These are phyloP conservation scores for Percopsis omiscomaycus DNA, from an alignment of 2,797 vertebrate genomes.

Conservation along the genomic window DNA sequence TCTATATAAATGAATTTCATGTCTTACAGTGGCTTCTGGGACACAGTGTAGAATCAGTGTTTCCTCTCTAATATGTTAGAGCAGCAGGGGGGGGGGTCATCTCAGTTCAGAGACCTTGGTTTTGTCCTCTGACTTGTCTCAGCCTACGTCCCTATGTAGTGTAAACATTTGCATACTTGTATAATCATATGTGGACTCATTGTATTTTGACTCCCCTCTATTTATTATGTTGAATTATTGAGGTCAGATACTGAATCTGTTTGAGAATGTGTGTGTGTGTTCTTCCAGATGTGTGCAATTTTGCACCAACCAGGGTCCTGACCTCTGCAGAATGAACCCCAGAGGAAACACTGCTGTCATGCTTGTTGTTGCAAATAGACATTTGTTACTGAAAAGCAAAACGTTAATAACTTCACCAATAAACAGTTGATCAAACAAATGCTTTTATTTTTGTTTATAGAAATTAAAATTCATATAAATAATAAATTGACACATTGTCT, in stretches of 20 bases:
- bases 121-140: background rate
- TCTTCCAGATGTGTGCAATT: conserved; percentile 22
- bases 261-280: conserved; percentile 52
- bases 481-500: too few species aligned
- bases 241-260: conserved; percentile 21
- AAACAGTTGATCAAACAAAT: conserved; percentile 52
- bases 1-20: conserved; percentile 39
- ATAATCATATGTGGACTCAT: conserved; percentile 37
- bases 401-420: conserved; percentile 63
- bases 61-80: conserved; percentile 53
- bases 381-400: conserved; percentile 61
- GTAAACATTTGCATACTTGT: conserved; percentile 31
- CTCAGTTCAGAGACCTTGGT: conserved; percentile 19
- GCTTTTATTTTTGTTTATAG: background rate
- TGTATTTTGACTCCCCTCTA: conserved; percentile 44
- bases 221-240: conserved; percentile 56
- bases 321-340: conserved; percentile 41
- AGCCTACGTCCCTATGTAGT: background rate
- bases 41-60: conserved; percentile 42
- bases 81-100: conserved; percentile 17
- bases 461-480: background rate
- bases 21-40: conserved; percentile 54
- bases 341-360: conserved; percentile 60
- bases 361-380: conserved; percentile 43
- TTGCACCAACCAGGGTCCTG: conserved; percentile 21